A percentile compares a stretch with the other conserved stretches of the same genome.
Conservation (phyloP, 2,888 invertebrate species). For the Diabrotica balteata region DNA sequence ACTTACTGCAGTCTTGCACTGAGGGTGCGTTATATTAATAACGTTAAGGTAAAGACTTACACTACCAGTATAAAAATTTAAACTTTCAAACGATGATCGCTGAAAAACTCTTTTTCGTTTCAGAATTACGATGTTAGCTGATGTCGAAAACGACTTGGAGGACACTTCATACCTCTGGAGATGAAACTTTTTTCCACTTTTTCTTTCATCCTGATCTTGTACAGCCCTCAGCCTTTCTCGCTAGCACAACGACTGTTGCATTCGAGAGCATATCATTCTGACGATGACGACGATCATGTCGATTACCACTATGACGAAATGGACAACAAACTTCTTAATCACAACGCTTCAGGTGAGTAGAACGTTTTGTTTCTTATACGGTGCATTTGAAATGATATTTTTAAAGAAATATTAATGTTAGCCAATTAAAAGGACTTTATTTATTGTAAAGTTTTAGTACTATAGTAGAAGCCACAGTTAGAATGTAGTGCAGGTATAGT, state of each 20-base stretch:
- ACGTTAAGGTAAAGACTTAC: too few relatives aligned
- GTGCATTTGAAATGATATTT: not conserved
- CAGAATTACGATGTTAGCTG: conserved; percentile 50
- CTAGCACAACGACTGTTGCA: conserved; percentile 52
- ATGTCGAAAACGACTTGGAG: conserved; percentile 51
- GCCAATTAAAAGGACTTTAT: not conserved
- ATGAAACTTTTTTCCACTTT: conserved; percentile 54
- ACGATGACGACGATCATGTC: conserved; percentile 54
- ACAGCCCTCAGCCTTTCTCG: conserved; percentile 51
- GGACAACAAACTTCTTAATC: conserved; percentile 15
- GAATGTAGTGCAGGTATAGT: too few relatives aligned
- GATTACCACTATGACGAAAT: conserved; percentile 37
- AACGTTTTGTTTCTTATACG: not conserved
- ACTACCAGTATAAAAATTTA: too few relatives aligned
- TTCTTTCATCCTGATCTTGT: conserved; percentile 55
- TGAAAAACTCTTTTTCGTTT: conserved; percentile 15
- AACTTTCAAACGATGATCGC: too few relatives aligned
- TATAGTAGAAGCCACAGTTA: too few relatives aligned
- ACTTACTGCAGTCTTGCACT: too few relatives aligned
- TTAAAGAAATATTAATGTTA: too few relatives aligned
- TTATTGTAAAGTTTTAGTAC: too few relatives aligned
- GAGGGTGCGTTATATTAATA: too few relatives aligned
- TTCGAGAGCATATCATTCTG: conserved; percentile 51
- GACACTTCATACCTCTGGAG: conserved; percentile 53
- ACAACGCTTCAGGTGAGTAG: conserved; percentile 21